These are phyloP conservation scores for Drosophila tanythrix DNA, from an alignment of 2,888 invertebrate genomes.

Conservation along the genomic window DNA sequence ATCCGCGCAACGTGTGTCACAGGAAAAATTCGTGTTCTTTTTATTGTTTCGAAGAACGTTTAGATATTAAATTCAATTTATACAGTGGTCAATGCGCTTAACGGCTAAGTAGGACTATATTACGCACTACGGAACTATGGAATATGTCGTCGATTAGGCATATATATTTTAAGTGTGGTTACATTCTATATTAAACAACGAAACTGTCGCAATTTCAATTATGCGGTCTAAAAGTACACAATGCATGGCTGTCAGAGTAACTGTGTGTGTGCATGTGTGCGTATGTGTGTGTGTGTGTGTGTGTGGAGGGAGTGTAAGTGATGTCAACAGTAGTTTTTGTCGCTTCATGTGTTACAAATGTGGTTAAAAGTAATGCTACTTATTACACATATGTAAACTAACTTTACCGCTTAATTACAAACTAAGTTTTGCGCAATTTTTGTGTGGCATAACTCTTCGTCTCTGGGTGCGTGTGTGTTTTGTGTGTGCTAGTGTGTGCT, in stretches of 20 bases:
- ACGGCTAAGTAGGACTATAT: constrained; percentile 43
- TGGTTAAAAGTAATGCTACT: constrained; percentile 35
- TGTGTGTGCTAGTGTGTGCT: constrained; percentile 18
- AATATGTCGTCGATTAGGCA: constrained; percentile 28
- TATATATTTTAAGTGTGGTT: constrained; percentile 21
- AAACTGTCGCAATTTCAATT: constrained; percentile 24
- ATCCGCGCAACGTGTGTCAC: not conserved
- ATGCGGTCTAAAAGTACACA: constrained; percentile 19
- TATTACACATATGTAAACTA: constrained; percentile 32
- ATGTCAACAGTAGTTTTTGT: constrained; percentile 66
- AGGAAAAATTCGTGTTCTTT: constrained; percentile 31
- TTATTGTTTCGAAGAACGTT: constrained; percentile 35
- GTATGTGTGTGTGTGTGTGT: constrained; percentile 1
- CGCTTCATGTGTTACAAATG: constrained; percentile 19
- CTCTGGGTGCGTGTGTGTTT: constrained; percentile 3
- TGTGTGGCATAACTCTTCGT: constrained; percentile 30
- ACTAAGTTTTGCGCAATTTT: constrained; percentile 50
- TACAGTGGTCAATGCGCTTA: constrained; percentile 48
- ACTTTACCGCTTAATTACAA: constrained; percentile 38
- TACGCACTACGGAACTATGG: constrained; percentile 42
- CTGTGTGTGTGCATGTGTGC: constrained; percentile 2
- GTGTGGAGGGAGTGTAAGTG: constrained; percentile 25
- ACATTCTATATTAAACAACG: constrained; percentile 31
- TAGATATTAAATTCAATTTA: constrained; percentile 54
- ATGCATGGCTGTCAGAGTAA: constrained; percentile 3